Evolutionary conservation across 2,113 vertebrate species (phyloP).

Genomic region (Parotia lawesii): DNA sequence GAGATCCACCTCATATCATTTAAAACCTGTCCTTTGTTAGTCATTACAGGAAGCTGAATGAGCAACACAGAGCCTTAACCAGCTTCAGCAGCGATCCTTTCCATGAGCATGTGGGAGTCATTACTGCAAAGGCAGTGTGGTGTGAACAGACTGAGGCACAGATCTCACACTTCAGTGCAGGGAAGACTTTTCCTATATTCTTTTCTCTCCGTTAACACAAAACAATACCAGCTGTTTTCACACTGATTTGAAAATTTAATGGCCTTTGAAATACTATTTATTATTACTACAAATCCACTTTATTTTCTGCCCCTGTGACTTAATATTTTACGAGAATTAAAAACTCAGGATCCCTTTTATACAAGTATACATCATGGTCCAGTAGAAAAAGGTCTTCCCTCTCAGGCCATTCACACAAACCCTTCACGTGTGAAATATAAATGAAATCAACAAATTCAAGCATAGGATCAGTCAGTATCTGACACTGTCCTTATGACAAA

Average conservation of each 20-base stretch:
- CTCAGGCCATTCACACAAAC: background rate
- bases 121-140: background rate
- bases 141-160: background rate
- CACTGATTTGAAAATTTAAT: background rate
- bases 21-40: background rate
- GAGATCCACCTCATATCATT: background rate
- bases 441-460: background rate
- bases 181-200: background rate
- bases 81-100: background rate
- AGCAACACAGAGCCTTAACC: background rate
- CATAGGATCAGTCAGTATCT: background rate
- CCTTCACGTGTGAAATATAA: background rate
- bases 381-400: background rate
- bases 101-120: accelerated
- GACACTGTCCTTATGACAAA: background rate
- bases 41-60: background rate
- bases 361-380: background rate
- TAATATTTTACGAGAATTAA: background rate
- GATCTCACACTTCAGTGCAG: background rate
- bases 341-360: background rate
- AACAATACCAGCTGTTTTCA: background rate
- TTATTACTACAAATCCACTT: background rate
- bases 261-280: background rate
- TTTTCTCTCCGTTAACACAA: background rate
- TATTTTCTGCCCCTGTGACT: background rate